A percentile compares a stretch with the other conserved stretches of the same genome.
Evolutionary conservation across 1,140 invertebrate species (phyloP).

Genomic region (Sminthurinus signatus): DNA sequence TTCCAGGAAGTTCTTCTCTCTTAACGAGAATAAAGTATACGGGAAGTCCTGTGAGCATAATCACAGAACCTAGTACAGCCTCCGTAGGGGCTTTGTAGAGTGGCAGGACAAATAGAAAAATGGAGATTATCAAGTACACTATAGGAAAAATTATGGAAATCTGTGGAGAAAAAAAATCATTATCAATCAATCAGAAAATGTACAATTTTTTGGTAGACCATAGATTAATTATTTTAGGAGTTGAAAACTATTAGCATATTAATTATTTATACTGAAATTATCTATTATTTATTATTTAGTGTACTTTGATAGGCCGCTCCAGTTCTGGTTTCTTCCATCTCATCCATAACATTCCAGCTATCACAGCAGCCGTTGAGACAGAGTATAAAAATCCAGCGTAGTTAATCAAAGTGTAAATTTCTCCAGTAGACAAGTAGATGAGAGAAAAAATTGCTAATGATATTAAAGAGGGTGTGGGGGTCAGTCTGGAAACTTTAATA

Average conservation of each 20-base stretch:
- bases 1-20: not conserved
- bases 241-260: no score
- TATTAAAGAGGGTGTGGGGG: conserved; percentile 1
- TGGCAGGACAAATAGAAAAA: conserved; percentile 11
- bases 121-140: not conserved
- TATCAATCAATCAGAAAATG: no score
- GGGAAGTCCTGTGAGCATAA: conserved; percentile 10
- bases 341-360: conserved; percentile 77
- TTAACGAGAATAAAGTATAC: not conserved
- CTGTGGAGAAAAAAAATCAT: no score
- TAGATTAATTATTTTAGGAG: no score
- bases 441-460: conserved; percentile 58
- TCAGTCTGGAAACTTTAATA: not conserved
- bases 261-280: no score
- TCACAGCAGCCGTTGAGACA: conserved; percentile 56
- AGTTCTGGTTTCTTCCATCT: conserved; percentile 66
- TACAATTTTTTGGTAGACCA: no score
- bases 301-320: conserved; percentile 62
- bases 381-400: conserved; percentile 89
- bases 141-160: no score
- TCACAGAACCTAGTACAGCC: conserved; percentile 9
- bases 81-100: conserved; percentile 12
- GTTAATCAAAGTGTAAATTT: conserved; percentile 84
- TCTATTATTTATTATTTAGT: no score
- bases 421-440: conserved; percentile 71